phyloP scores from a whole-genome alignment of 2,113 vertebrate genomes.

The Cynoglossus semilaevis region DNA sequence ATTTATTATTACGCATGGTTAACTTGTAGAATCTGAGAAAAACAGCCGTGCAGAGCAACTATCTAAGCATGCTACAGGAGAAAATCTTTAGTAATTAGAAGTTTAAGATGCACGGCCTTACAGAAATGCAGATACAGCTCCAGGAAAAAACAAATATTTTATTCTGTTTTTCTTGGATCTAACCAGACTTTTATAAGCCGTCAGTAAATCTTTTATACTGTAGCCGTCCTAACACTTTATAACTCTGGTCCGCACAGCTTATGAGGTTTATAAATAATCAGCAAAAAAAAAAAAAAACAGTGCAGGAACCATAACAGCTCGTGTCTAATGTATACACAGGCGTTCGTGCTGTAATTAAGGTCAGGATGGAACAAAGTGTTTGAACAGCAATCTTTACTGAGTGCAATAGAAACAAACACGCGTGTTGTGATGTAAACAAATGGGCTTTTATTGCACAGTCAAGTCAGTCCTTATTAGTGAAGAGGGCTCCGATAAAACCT shows the following conservation, averaged over 20 bases:
- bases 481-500: conserved; percentile 5
- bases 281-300: conserved; percentile 6
- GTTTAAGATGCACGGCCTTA: conserved; percentile 28
- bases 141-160: conserved; percentile 44
- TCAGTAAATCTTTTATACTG: conserved; percentile 25
- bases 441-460: background rate
- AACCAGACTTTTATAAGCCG: conserved; percentile 39
- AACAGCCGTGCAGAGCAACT: no score
- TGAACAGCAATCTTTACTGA: conserved; percentile 4
- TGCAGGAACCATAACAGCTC: background rate
- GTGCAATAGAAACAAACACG: conserved; percentile 9
- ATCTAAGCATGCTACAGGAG: no score
- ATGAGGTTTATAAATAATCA: conserved; percentile 23
- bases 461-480: background rate
- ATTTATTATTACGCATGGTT: no score
- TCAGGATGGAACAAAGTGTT: background rate
- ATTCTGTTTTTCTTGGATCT: conserved; percentile 19
- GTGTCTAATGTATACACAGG: background rate
- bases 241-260: conserved; percentile 27
- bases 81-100: background rate
- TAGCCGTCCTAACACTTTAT: conserved; percentile 28
- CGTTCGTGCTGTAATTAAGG: conserved; percentile 13
- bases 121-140: conserved; percentile 27
- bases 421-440: conserved; percentile 12
- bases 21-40: no score